Base-by-base conservation (phyloP, 2,113 vertebrate species). In the Channa argus region DNA sequence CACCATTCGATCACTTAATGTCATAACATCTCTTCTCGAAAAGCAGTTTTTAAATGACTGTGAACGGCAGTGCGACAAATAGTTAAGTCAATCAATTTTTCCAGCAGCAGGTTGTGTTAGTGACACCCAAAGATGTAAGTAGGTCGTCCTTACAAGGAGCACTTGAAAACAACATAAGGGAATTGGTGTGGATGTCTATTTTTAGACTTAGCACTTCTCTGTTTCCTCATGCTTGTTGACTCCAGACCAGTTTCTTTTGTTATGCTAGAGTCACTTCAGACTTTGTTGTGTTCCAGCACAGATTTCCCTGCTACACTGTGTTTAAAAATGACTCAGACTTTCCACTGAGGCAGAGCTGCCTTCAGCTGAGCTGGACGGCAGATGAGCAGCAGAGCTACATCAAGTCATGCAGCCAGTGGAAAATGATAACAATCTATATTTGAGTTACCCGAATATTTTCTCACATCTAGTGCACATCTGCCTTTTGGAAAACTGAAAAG, bases 181-280 rank as follows among this genome's bases (percentile, higher is more conserved):
- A 80, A 67, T 67, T 49, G 70, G 49, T 73, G 58, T 79, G 24
- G 33, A 34, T 2, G 36, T 78, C 70, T 90, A 90, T 91, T 84
- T 85, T 67, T 90, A 86, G 78, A 36, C 52, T 36, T 14, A 0
- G 3, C 12, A 33, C 47, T 53, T 61, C 34, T 73, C 64, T 64
- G 43, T 38, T 58, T 63, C 39, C 44, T 41, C 3, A 2, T 24
- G 41, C 53, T 55, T 51, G 55, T 60, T 79, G 68, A 67, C 63
- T 60, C 45, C 43, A 12, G 6, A 60, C 13, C 61, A 24, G 15
- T n/a, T 62, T 71, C 39, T 56, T 66, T 85, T 75, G 67, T 83
- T 61, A 8, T 4, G 2, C 10, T 8, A 1, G 9, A 39, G 38
- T 68, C 38, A 45, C 44, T 34, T 64, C 59, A 75, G 54, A 45